These are phyloP conservation scores for Chydorus sphaericus DNA, from an alignment of 2,888 invertebrate species.

Conservation along the genomic window DNA sequence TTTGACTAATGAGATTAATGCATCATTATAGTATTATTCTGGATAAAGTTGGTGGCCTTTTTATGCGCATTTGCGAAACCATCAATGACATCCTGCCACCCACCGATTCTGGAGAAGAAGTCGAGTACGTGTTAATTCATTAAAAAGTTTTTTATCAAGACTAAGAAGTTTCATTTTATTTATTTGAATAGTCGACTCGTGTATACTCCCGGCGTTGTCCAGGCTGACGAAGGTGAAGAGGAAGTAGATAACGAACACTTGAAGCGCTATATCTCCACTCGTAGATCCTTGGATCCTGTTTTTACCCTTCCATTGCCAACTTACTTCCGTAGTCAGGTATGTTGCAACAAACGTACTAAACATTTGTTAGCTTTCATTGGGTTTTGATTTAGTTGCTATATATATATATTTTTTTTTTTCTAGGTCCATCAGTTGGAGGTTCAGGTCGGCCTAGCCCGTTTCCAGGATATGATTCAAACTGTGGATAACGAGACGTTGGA, in stretches of 20 bases:
- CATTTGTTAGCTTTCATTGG: constrained; percentile 14
- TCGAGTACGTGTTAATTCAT: constrained; percentile 34
- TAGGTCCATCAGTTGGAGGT: constrained; percentile 53
- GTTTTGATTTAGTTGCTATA: constrained; percentile 16
- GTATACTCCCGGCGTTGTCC: background rate
- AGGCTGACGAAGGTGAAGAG: constrained; percentile 22
- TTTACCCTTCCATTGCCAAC: constrained; percentile 51
- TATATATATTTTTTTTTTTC: constrained; percentile 22
- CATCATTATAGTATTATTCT: constrained; percentile 41
- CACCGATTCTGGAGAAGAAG: constrained; percentile 28
- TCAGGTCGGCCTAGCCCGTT: constrained; percentile 59
- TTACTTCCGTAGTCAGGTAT: constrained; percentile 28
- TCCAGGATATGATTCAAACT: constrained; percentile 54
- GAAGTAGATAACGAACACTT: constrained; percentile 17
- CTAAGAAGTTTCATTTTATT: background rate
- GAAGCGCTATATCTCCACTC: constrained; percentile 13
- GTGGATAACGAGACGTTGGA: constrained; percentile 56
- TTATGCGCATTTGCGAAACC: constrained; percentile 57
- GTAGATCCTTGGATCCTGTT: constrained; percentile 54
- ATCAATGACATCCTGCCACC: constrained; percentile 59
- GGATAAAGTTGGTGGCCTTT: constrained; percentile 53
- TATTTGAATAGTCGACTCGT: background rate
- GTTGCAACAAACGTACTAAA: background rate
- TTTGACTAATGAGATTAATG: background rate
- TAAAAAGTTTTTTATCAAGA: background rate